These are phyloP conservation scores for Poecile montanus DNA, from an alignment of 2,797 vertebrate species.

Conservation along the genomic window DNA sequence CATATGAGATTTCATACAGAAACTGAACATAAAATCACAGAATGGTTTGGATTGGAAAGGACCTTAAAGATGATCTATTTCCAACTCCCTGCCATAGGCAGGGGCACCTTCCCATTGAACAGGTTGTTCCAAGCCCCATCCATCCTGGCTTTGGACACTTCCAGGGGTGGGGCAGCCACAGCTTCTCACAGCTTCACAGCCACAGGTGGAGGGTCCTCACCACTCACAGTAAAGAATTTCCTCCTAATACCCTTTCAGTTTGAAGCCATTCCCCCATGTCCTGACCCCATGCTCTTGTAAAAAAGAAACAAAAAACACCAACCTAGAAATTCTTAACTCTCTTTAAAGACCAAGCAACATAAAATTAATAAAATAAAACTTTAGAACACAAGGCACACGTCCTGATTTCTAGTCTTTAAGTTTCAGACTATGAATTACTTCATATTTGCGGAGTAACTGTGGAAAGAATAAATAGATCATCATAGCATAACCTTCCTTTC, in stretches of 20 bases:
- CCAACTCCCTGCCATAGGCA: not conserved
- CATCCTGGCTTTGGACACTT: not conserved
- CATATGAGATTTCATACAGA: not conserved
- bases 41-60: not conserved
- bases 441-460: not conserved
- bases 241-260: not conserved
- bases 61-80: not conserved
- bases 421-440: not conserved
- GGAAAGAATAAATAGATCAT: not conserved
- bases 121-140: not conserved
- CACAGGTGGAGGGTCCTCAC: accelerated
- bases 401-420: not conserved
- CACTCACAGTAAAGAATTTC: not conserved
- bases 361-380: not conserved
- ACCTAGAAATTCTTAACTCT: not conserved
- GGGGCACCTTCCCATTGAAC: not conserved
- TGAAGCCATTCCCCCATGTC: not conserved
- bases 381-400: not conserved
- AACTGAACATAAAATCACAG: not conserved
- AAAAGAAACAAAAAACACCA: not conserved
- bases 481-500: not conserved
- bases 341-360: not conserved
- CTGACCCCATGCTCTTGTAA: not conserved
- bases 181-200: too few species aligned
- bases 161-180: not conserved